Conservation (phyloP, 2,113 vertebrate genomes). For the Lepidothrix coronata region DNA sequence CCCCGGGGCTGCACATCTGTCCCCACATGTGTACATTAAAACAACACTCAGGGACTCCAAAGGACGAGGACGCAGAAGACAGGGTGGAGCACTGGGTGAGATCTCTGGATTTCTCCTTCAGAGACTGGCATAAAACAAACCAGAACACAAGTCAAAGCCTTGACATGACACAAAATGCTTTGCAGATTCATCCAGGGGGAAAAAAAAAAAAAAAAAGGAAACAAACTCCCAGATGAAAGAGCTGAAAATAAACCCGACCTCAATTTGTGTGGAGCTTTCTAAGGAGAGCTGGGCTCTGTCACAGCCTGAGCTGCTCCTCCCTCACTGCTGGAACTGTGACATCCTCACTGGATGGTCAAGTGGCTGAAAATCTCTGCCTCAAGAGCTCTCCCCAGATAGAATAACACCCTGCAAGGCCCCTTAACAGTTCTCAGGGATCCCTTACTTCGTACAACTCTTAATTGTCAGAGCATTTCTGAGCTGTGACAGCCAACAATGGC, state of each 20-base stretch:
- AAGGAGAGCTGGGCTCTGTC: not conserved
- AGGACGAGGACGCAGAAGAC: too few relatives aligned
- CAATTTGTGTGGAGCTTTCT: not conserved
- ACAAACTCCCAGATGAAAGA: not conserved
- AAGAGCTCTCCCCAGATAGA: not conserved
- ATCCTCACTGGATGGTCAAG: not conserved
- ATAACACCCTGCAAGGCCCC: not conserved
- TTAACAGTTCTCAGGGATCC: not conserved
- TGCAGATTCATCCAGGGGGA: not conserved
- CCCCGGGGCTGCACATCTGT: rapidly evolving
- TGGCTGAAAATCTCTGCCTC: not conserved
- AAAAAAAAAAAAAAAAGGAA: not conserved
- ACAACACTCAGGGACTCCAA: rapidly evolving
- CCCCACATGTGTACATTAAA: rapidly evolving
- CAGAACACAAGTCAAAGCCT: not conserved
- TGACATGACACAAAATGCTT: not conserved
- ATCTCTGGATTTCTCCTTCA: not conserved
- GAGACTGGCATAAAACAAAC: not conserved
- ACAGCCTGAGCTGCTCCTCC: not conserved
- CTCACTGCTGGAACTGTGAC: not conserved
- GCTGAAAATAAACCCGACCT: not conserved
- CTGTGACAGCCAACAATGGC: not conserved
- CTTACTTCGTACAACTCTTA: not conserved
- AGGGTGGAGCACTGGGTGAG: not conserved
- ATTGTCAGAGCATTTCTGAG: not conserved